Evolutionary conservation across 2,888 invertebrate genomes (phyloP).

Genomic region (Drosophila paranaensis): DNA sequence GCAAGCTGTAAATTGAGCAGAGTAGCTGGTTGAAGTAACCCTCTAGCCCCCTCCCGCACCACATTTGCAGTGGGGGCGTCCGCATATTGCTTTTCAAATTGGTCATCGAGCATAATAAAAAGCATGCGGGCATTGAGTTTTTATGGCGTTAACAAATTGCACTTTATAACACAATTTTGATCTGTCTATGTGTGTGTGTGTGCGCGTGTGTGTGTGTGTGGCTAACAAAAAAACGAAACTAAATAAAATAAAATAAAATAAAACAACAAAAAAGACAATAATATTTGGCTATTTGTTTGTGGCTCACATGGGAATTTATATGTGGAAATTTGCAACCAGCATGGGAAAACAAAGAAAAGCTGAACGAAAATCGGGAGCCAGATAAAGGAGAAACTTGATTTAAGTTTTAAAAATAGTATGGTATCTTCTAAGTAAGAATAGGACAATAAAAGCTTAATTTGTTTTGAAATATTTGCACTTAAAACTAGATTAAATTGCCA

Average conservation of each 20-base stretch:
- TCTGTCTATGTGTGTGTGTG: constrained; percentile 12
- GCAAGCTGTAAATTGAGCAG: constrained; percentile 70
- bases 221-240: constrained; percentile 18
- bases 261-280: constrained; percentile 22
- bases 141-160: constrained; percentile 78
- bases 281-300: constrained; percentile 56
- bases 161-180: constrained; percentile 76
- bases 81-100: constrained; percentile 76
- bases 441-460: not conserved
- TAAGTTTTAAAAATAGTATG: not conserved
- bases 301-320: constrained; percentile 22
- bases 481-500: too few relatives aligned
- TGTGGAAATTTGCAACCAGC: constrained; percentile 22
- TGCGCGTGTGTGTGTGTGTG: constrained; percentile 4
- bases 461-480: too few relatives aligned
- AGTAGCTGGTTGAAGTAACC: constrained; percentile 44
- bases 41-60: constrained; percentile 2
- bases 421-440: not conserved
- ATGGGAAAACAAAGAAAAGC: not conserved
- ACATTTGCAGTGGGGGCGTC: constrained; percentile 35
- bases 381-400: not conserved
- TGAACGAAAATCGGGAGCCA: not conserved
- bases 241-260: constrained; percentile 1
- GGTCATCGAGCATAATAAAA: constrained; percentile 74
- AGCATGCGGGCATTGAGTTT: constrained; percentile 55